A percentile compares a stretch with the other conserved stretches of the same genome.
phyloP scores from a whole-genome alignment of 2,113 vertebrate genomes.

The Salvelinus alpinus region DNA sequence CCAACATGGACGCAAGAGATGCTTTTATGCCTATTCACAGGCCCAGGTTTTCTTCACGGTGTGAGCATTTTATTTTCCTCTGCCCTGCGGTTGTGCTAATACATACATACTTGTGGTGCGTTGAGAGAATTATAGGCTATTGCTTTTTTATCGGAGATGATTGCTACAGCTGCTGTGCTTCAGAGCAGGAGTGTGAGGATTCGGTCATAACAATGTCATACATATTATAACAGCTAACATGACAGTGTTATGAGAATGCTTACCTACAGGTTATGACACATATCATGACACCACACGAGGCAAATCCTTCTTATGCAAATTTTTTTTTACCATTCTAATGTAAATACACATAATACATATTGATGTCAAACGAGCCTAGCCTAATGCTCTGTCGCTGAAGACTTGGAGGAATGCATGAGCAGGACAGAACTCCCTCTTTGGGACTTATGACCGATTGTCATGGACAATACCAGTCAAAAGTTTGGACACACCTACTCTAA shows the following conservation, averaged over 20 bases:
- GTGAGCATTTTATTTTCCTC: background rate
- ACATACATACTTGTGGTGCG: background rate
- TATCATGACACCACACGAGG: no score
- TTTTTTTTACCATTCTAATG: no score
- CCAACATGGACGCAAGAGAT: background rate
- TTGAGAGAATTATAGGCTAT: background rate
- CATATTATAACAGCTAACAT: background rate
- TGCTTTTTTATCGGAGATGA: background rate
- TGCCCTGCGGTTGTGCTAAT: background rate
- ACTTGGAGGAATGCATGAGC: no score
- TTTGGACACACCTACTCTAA: no score
- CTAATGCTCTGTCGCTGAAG: no score
- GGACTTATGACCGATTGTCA: no score
- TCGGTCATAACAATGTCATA: background rate
- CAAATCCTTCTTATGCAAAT: background rate
- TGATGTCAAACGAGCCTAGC: no score
- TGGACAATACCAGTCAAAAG: no score
- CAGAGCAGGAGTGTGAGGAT: background rate
- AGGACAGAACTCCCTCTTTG: no score
- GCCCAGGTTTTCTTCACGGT: background rate
- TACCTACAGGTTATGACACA: no score
- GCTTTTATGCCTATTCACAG: background rate
- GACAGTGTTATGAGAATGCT: no score
- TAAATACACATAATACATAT: no score
- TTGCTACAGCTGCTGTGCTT: conserved; percentile 1